A percentile compares a stretch with the other conserved stretches of the same genome.
phyloP scores from a whole-genome alignment of 2,888 invertebrate genomes.

The Keiferia lycopersicella region DNA sequence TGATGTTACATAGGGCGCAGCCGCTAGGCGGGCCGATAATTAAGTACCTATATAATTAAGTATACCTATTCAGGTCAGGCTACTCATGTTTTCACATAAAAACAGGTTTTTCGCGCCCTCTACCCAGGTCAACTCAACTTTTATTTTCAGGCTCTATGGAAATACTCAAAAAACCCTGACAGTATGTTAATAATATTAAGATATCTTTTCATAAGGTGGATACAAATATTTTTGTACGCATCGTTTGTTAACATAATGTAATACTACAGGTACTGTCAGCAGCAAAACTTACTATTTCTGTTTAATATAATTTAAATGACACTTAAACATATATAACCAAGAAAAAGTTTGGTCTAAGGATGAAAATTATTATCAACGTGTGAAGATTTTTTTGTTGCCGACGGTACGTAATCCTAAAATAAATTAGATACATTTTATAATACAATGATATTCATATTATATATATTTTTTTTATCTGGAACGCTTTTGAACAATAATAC shows the following conservation, averaged over 20 bases:
- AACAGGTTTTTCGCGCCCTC: no score
- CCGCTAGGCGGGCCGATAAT: no score
- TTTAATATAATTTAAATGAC: not conserved
- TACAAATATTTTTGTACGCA: conserved; percentile 11
- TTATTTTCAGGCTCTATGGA: no score
- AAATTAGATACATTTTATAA: not conserved
- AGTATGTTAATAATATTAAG: not conserved
- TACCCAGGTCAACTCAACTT: no score
- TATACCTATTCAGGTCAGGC: no score
- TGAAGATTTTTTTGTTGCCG: not conserved
- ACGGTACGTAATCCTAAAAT: not conserved
- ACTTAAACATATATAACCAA: not conserved
- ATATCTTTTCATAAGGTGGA: not conserved
- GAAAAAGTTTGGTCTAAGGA: not conserved
- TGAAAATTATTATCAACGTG: not conserved
- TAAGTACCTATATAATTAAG: no score
- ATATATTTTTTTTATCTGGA: not conserved
- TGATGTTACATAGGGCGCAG: no score
- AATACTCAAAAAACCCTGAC: not conserved
- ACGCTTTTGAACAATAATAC: conserved; percentile 15
- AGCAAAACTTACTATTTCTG: not conserved
- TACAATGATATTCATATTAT: not conserved
- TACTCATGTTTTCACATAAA: no score
- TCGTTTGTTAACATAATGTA: not conserved
- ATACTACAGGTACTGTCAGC: not conserved